Conservation (phyloP, 92 coral and sea anemone genomes). For the Palythoa heliodiscus region DNA sequence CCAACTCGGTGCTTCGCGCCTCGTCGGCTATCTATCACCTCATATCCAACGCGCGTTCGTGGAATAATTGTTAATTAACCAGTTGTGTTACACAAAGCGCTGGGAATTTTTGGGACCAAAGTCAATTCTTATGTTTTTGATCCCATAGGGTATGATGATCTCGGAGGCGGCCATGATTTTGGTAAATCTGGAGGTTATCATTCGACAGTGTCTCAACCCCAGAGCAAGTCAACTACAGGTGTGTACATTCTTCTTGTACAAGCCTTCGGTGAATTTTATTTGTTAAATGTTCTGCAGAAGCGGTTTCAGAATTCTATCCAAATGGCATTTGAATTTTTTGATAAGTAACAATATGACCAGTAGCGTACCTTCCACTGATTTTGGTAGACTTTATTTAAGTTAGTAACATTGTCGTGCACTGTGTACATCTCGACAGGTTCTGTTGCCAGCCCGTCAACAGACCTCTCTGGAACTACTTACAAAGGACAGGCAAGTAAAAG, state of each 20-base stretch:
- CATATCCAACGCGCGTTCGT: too few relatives aligned
- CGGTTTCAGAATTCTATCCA: neutral
- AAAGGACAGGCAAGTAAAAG: slow-evolving; percentile 77
- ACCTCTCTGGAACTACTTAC: slow-evolving; percentile 75
- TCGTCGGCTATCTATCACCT: too few relatives aligned
- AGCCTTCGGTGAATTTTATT: too few relatives aligned
- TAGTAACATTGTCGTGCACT: neutral
- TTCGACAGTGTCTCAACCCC: slow-evolving; percentile 79
- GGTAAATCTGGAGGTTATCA: slow-evolving; percentile 80
- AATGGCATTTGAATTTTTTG: too few relatives aligned
- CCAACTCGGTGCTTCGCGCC: too few relatives aligned
- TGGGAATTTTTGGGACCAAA: neutral
- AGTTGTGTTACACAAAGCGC: neutral
- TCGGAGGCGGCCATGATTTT: slow-evolving; percentile 77
- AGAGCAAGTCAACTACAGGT: slow-evolving; percentile 83
- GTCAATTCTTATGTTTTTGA: neutral
- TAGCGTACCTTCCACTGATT: neutral
- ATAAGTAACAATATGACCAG: neutral
- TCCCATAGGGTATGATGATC: slow-evolving; percentile 75
- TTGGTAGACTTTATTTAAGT: neutral
- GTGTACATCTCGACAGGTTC: slow-evolving; percentile 41
- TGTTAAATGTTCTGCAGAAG: neutral
- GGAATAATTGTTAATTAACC: too few relatives aligned
- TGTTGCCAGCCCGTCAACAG: slow-evolving; percentile 76
- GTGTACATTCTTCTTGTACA: neutral